A percentile compares a stretch with the other conserved stretches of the same genome.
Conservation (phyloP, 2,888 invertebrate genomes). For the Diachrysia chrysitis region DNA sequence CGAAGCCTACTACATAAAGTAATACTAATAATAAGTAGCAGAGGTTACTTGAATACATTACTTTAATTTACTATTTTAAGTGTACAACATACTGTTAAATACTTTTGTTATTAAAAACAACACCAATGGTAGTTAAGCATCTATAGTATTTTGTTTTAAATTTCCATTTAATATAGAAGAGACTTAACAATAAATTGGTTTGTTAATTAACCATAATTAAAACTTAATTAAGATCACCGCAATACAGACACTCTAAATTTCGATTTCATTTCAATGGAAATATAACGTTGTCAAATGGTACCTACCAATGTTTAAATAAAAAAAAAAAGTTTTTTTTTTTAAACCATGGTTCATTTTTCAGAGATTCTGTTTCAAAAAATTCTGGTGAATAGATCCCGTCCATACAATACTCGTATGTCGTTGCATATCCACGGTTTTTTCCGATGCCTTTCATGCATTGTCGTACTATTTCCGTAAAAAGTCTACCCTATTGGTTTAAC, state of each 20-base stretch:
- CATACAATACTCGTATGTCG: not conserved
- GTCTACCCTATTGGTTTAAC: constrained; percentile 4
- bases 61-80: no score
- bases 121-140: no score
- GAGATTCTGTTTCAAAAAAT: not conserved
- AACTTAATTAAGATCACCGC: not conserved
- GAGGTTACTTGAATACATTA: no score
- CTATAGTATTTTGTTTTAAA: not conserved
- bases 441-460: not conserved
- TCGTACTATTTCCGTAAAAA: not conserved
- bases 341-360: no score
- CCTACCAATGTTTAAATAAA: no score
- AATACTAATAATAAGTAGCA: no score
- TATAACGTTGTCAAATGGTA: no score
- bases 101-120: no score
- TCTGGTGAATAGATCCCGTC: not conserved
- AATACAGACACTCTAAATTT: no score
- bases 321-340: no score
- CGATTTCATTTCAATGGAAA: no score
- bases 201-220: not conserved
- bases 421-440: not conserved
- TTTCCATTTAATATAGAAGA: not conserved
- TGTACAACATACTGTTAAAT: no score
- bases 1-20: not conserved
- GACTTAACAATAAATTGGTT: not conserved